phyloP scores from a whole-genome alignment of 2,113 vertebrate species.

The Coryphaenoides rupestris region DNA sequence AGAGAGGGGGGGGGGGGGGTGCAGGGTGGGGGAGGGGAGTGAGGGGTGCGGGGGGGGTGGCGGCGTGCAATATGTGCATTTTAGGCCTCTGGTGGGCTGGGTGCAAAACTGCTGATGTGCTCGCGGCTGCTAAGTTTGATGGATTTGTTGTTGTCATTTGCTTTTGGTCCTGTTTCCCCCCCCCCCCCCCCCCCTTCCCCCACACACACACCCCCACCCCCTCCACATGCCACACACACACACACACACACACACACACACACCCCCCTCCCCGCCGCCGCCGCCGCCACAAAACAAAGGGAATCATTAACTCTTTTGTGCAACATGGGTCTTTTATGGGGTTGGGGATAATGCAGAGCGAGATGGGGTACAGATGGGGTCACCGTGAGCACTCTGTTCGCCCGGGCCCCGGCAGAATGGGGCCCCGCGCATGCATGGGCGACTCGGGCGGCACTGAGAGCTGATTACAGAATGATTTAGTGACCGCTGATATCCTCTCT shows the following conservation, averaged over 20 bases:
- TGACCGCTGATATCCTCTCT: slow-evolving; percentile 67
- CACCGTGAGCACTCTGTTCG: slow-evolving; percentile 75
- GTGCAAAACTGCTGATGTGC: slow-evolving; percentile 86
- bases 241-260: not conserved
- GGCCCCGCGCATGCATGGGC: slow-evolving; percentile 68
- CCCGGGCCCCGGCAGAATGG: slow-evolving; percentile 69
- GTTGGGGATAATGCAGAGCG: slow-evolving; percentile 83
- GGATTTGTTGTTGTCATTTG: slow-evolving; percentile 88
- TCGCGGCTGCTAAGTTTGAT: slow-evolving; percentile 86
- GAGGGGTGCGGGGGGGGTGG: not conserved
- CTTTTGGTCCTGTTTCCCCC: slow-evolving; percentile 71
- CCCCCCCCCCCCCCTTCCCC: no score
- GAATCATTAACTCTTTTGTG: slow-evolving; percentile 91
- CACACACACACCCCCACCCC: slow-evolving; percentile 19
- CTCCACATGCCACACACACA: not conserved
- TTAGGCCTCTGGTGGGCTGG: slow-evolving; percentile 82
- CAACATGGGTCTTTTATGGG: slow-evolving; percentile 84
- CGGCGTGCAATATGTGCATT: slow-evolving; percentile 74
- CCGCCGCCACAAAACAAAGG: slow-evolving; percentile 79
- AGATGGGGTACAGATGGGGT: slow-evolving; percentile 82
- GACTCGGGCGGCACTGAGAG: slow-evolving; percentile 63
- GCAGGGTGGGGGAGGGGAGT: no score
- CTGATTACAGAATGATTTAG: slow-evolving; percentile 84
- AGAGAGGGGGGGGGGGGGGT: no score
- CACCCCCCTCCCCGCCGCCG: no score